Conservation (phyloP, 2,113 vertebrate species). For the Sorex araneus region DNA sequence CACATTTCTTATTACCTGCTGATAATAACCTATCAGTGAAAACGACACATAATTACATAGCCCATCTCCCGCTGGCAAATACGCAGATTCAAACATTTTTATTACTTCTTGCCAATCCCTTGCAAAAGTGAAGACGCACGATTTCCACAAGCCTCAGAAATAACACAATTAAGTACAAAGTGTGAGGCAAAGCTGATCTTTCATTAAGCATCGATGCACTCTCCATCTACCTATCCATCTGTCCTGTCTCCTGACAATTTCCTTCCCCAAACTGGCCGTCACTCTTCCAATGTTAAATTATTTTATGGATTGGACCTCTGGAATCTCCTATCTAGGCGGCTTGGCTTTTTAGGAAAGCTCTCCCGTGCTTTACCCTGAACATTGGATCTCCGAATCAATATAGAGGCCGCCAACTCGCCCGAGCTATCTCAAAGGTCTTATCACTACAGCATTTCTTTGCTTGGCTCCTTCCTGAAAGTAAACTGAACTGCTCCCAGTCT, state of each 20-base stretch:
- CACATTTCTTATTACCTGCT: constrained; percentile 78
- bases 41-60: constrained; percentile 81
- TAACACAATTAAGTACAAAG: constrained; percentile 33
- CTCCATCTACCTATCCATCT: neutral
- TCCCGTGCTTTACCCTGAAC: neutral
- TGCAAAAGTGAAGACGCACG: neutral
- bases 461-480: neutral
- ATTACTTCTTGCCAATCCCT: constrained; percentile 52
- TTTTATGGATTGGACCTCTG: neutral
- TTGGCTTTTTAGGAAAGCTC: neutral
- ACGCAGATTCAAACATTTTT: constrained; percentile 67
- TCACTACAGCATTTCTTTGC: neutral
- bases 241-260: neutral
- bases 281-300: neutral
- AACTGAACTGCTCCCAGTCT: neutral
- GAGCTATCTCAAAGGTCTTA: neutral
- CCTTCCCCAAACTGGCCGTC: neutral
- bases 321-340: neutral
- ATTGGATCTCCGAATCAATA: neutral
- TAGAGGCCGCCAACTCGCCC: neutral
- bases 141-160: neutral
- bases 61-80: constrained; percentile 68
- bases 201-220: constrained; percentile 2
- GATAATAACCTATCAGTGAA: constrained; percentile 74
- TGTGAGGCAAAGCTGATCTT: neutral